phyloP scores from a whole-genome alignment of 2,797 vertebrate species.

The Melanotaenia trifasciata region DNA sequence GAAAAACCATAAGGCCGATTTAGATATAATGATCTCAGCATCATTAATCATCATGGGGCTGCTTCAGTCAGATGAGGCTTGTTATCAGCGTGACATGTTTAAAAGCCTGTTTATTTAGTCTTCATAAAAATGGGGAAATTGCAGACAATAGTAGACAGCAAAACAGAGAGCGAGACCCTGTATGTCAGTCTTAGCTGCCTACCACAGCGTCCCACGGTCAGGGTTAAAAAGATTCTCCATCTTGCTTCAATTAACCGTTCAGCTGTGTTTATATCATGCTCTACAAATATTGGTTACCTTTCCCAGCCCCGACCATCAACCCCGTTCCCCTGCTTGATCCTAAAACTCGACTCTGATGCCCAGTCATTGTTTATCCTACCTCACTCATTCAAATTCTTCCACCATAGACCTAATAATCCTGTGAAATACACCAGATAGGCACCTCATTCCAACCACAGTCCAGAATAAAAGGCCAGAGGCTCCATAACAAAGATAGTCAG shows the following conservation, averaged over 20 bases:
- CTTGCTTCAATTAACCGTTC: slow-evolving; percentile 80
- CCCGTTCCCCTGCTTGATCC: slow-evolving; percentile 45
- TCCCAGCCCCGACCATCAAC: slow-evolving; percentile 50
- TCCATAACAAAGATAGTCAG: slow-evolving; percentile 52
- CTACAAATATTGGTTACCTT: slow-evolving; percentile 70
- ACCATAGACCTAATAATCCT: slow-evolving; percentile 33
- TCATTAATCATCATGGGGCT: slow-evolving; percentile 62
- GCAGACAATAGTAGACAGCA: slow-evolving; percentile 48
- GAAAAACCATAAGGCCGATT: slow-evolving; percentile 42
- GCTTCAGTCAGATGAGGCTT: slow-evolving; percentile 40
- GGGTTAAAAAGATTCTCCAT: slow-evolving; percentile 75
- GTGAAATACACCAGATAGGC: slow-evolving; percentile 63
- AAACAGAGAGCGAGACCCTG: slow-evolving; percentile 11
- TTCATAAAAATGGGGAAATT: slow-evolving; percentile 45
- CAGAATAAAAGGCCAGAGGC: slow-evolving; percentile 59
- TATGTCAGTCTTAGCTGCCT: slow-evolving; percentile 57
- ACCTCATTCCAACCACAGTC: slow-evolving; percentile 64
- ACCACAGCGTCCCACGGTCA: slow-evolving; percentile 65
- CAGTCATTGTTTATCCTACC: slow-evolving; percentile 45
- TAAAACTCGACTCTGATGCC: slow-evolving; percentile 52
- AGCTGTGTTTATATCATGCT: slow-evolving; percentile 78
- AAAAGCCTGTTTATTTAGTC: slow-evolving; percentile 71
- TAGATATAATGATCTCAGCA: slow-evolving; percentile 58
- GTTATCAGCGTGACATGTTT: slow-evolving; percentile 52
- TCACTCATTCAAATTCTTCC: slow-evolving; percentile 52